Conservation (phyloP, 2,113 vertebrate species). For the Acanthochromis polyacanthus region DNA sequence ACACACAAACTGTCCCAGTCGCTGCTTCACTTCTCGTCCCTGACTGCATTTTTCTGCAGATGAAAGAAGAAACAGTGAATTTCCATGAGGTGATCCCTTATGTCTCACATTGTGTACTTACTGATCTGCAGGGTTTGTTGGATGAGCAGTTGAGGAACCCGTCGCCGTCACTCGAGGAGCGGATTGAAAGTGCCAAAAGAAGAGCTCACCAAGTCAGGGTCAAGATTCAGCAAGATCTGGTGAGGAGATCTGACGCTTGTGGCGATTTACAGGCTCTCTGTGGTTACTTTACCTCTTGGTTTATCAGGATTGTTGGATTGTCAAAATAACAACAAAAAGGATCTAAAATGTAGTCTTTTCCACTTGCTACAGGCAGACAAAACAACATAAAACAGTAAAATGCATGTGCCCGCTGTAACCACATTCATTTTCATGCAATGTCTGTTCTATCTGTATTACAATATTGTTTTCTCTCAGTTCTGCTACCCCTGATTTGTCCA, state of each 20-base stretch:
- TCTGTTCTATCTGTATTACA: neutral
- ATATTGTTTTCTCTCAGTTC: neutral
- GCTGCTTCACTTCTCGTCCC: neutral
- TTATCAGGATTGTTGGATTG: too few species aligned
- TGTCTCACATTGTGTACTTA: neutral
- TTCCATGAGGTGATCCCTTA: neutral
- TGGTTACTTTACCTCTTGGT: too few species aligned
- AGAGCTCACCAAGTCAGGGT: slow-evolving; percentile 90
- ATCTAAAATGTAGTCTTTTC: too few species aligned
- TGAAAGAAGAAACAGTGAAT: neutral
- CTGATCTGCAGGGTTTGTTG: slow-evolving; percentile 82
- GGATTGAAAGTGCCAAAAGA: slow-evolving; percentile 90
- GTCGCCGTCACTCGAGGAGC: slow-evolving; percentile 85
- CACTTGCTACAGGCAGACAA: too few species aligned
- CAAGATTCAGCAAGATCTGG: slow-evolving; percentile 91
- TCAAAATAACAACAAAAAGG: too few species aligned
- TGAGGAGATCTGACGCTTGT: slow-evolving; percentile 40
- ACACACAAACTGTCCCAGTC: neutral
- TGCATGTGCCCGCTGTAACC: too few species aligned
- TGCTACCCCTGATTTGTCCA: too few species aligned
- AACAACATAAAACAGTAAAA: too few species aligned
- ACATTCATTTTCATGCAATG: too few species aligned
- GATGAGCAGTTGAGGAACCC: slow-evolving; percentile 88
- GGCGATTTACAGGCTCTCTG: too few species aligned
- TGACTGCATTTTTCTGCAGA: neutral